Evolutionary conservation across 2,888 invertebrate genomes (phyloP).

Genomic region (Scelioninae gen. 1): DNA sequence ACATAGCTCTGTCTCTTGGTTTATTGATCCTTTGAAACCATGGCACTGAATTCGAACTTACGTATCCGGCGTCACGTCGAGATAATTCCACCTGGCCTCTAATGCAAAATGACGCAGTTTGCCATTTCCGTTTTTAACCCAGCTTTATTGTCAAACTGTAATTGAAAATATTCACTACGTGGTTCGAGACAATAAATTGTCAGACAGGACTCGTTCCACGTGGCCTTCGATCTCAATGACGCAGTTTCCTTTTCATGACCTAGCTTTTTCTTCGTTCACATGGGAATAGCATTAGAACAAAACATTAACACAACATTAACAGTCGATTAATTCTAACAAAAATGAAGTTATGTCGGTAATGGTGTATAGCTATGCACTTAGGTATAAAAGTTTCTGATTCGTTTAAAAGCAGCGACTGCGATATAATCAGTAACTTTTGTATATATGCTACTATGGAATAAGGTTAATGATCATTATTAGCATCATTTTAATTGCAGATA

Average conservation of each 20-base stretch:
- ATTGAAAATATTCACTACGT: slow-evolving; percentile 28
- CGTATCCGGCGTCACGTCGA: slow-evolving; percentile 45
- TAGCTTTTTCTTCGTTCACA: slow-evolving; percentile 33
- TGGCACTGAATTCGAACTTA: slow-evolving; percentile 73
- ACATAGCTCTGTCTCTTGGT: slow-evolving; percentile 81
- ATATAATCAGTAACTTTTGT: too few species aligned
- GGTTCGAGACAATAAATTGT: slow-evolving; percentile 31
- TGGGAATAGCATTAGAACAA: slow-evolving; percentile 1
- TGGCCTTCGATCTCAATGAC: slow-evolving; percentile 60
- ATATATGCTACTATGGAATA: too few species aligned
- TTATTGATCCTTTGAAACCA: slow-evolving; percentile 81
- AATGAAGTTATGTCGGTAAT: too few species aligned
- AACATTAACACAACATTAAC: not conserved
- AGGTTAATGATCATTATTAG: not conserved
- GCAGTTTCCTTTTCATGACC: slow-evolving; percentile 63
- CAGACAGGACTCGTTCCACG: slow-evolving; percentile 17
- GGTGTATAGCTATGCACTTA: too few species aligned
- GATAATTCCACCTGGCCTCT: slow-evolving; percentile 55
- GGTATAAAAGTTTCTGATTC: too few species aligned
- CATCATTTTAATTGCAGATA: not conserved
- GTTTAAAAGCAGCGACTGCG: too few species aligned
- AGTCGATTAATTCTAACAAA: slow-evolving; percentile 6
- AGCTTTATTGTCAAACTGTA: slow-evolving; percentile 28
- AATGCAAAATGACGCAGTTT: slow-evolving; percentile 60
- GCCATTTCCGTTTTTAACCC: slow-evolving; percentile 33